Conservation (phyloP, 2,113 vertebrate species). For the Emydura subglobosa region DNA sequence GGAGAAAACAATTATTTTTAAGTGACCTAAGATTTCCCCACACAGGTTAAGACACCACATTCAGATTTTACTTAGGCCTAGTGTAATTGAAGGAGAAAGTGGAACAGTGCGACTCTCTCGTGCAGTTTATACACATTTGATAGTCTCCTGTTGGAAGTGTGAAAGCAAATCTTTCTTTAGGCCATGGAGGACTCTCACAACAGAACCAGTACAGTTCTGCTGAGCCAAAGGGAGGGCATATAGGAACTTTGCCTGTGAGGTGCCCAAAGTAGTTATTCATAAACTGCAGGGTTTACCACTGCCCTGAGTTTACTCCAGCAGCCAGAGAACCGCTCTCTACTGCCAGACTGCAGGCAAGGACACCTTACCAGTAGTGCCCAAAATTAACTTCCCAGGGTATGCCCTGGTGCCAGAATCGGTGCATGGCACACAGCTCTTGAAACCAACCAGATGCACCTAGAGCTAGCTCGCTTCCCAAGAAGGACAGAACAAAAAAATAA, state of each 20-base stretch:
- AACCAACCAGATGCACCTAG: neutral
- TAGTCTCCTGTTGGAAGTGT: neutral
- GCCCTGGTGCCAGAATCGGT: neutral
- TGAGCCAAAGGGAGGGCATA: neutral
- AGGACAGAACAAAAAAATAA: neutral
- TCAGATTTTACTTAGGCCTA: neutral
- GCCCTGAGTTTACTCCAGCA: neutral
- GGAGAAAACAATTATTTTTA: neutral
- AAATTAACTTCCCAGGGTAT: neutral
- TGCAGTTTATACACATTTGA: neutral
- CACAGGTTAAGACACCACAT: neutral
- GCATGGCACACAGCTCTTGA: neutral
- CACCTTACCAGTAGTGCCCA: neutral
- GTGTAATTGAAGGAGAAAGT: neutral
- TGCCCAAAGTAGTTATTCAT: neutral
- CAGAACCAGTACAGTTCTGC: neutral
- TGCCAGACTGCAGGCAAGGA: neutral
- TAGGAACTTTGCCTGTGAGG: neutral
- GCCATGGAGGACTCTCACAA: neutral
- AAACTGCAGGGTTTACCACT: neutral
- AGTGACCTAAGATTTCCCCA: neutral
- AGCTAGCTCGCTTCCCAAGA: neutral
- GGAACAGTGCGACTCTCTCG: neutral
- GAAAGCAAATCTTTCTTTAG: neutral
- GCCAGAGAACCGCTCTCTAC: neutral